Percentiles rank a stretch among this genome's conserved stretches.
These are phyloP conservation scores for Bombus fervidus DNA, from an alignment of 1,140 invertebrate genomes.

Conservation along the genomic window DNA sequence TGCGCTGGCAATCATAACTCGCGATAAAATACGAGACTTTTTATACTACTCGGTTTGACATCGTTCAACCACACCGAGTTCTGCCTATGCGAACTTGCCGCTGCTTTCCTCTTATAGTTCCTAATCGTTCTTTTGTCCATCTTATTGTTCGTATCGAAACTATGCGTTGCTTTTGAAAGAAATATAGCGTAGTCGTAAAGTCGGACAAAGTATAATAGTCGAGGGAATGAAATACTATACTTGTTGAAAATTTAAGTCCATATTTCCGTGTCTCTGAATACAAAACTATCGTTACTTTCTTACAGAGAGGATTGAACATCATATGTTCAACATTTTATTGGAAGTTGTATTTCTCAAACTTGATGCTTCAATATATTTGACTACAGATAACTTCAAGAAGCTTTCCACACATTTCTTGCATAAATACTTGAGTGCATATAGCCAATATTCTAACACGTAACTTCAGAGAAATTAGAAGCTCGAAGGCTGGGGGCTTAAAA, in stretches of 20 bases:
- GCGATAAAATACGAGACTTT: conserved; percentile 73
- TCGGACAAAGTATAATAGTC: background rate
- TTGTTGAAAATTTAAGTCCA: background rate
- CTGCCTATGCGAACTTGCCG: background rate
- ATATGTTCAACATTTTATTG: too few species aligned
- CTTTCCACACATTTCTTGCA: too few species aligned
- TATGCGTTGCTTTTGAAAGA: background rate
- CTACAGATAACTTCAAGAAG: too few species aligned
- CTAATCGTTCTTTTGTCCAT: background rate
- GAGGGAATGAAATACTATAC: background rate
- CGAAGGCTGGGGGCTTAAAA: too few species aligned
- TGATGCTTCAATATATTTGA: too few species aligned
- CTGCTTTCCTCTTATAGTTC: background rate
- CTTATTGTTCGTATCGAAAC: background rate
- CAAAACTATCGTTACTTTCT: background rate
- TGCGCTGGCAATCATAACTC: conserved; percentile 72
- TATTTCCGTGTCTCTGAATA: background rate
- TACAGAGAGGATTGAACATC: too few species aligned
- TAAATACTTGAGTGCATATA: too few species aligned
- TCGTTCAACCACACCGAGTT: background rate
- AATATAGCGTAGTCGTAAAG: background rate
- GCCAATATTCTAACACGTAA: too few species aligned
- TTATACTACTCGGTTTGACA: conserved; percentile 51
- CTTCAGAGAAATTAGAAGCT: too few species aligned
- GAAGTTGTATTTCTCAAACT: too few species aligned